Evolutionary conservation across 2,797 vertebrate species (phyloP).

Genomic region (Cirrhinus mrigala): DNA sequence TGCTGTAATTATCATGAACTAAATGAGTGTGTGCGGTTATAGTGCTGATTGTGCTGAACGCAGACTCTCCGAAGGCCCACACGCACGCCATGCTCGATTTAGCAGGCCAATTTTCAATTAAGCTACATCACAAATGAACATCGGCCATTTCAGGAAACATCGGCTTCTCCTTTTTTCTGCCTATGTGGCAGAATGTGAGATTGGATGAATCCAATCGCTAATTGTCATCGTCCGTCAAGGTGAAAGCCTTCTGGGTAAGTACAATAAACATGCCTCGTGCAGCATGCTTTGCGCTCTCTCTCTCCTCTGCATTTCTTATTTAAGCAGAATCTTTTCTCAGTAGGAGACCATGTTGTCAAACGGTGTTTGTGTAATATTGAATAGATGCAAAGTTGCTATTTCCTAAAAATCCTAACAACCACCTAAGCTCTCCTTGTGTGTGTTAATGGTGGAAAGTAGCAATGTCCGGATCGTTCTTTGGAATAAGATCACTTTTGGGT

Average conservation of each 20-base stretch:
- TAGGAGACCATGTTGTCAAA: background rate
- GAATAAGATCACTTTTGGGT: background rate
- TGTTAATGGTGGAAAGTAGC: background rate
- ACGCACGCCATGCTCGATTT: slow-evolving; percentile 42
- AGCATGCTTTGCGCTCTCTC: background rate
- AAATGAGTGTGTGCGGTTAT: slow-evolving; percentile 30
- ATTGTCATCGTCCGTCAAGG: slow-evolving; percentile 52
- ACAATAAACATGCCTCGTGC: slow-evolving; percentile 17
- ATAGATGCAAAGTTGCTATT: background rate
- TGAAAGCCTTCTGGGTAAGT: slow-evolving; percentile 38
- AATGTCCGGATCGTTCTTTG: background rate
- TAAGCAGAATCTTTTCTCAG: background rate
- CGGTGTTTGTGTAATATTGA: background rate
- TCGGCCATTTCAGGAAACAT: slow-evolving; percentile 42
- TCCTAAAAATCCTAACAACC: background rate
- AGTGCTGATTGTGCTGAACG: slow-evolving; percentile 53
- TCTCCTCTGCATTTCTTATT: background rate
- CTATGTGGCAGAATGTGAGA: slow-evolving; percentile 29
- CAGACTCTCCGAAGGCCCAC: slow-evolving; percentile 36
- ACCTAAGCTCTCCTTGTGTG: background rate
- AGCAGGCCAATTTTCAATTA: slow-evolving; percentile 56
- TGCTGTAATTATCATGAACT: slow-evolving; percentile 36
- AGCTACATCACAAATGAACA: slow-evolving; percentile 43
- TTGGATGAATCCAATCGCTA: slow-evolving; percentile 36
- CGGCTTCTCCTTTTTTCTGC: slow-evolving; percentile 32